These are phyloP conservation scores for Cistogaster globosa DNA, from an alignment of 2,888 invertebrate species.

Conservation along the genomic window DNA sequence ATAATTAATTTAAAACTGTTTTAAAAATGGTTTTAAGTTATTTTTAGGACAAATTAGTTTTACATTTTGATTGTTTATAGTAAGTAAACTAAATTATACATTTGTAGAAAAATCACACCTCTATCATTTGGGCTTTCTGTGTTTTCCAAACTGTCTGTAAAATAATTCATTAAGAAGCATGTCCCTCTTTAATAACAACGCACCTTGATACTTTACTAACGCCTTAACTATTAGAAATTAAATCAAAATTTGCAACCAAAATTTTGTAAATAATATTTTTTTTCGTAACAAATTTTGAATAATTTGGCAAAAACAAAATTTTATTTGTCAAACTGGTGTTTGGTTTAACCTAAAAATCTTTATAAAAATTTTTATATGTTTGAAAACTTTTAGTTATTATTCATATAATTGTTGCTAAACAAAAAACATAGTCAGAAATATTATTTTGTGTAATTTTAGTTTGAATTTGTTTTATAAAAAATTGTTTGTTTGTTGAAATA, in stretches of 20 bases:
- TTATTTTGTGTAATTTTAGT: constrained; percentile 44
- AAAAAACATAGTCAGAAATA: not conserved
- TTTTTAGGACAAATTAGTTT: constrained; percentile 9
- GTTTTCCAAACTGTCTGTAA: constrained; percentile 29
- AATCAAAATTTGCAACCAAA: constrained; percentile 73
- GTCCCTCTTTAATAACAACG: not conserved
- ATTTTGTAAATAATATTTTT: constrained; percentile 72
- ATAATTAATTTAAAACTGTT: not conserved
- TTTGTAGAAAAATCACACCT: constrained; percentile 15
- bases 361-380: not conserved
- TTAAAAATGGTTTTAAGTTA: not conserved
- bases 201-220: not conserved
- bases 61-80: constrained; percentile 13
- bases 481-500: constrained; percentile 58
- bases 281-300: constrained; percentile 14
- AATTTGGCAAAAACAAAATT: constrained; percentile 32
- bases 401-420: constrained; percentile 38
- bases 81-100: constrained; percentile 18
- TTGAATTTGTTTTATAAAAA: constrained; percentile 36
- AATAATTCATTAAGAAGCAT: constrained; percentile 55
- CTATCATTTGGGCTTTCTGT: constrained; percentile 53
- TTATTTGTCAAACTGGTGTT: constrained; percentile 41
- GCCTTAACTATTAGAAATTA: constrained; percentile 1
- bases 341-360: constrained; percentile 24
- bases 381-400: constrained; percentile 2